Base-by-base conservation (phyloP, 2,888 invertebrate genomes). In the Microctonus brassicae region DNA sequence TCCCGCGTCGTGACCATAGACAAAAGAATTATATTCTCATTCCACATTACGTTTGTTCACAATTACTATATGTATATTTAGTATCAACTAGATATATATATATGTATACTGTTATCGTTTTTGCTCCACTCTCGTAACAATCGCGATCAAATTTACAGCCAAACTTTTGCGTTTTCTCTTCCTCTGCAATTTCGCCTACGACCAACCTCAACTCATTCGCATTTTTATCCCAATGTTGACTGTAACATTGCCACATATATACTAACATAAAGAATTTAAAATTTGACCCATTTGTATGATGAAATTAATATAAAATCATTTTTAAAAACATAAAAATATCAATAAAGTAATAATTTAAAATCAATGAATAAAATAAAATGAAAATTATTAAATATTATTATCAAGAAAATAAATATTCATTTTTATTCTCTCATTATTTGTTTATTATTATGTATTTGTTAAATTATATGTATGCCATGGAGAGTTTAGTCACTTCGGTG, bases 141-240 rank as follows among this genome's bases (percentile, higher is more conserved):
- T 68, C 60, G 29, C 67, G 24, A 42, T 24, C 33, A 33, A 68
- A 17, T 68, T 68, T 68, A 68, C 60, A 60, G 17, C 34, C 60
- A 60, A 68, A 68, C 42, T 47, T 68, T 68, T 68, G 65, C 75
- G 58, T 68, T 63, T 69, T 61, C 73, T 69, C 73, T 70, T 63
- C 17, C n/a, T 17, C 47, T 7, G 6, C 17, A 47, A 66, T 71
- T 69, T 68, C 53, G 42, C 53, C 34, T 61, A 60, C 39, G 53
- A 29, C 53, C 69, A 61, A 66, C 29, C 52, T 36, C 26, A 64
- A 26, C 55, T 65, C 55, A 34, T 53, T 65, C 22, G 20, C 39
- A 29, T 39, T 42, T 36, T 36, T 20, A 24, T 24, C 17, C 13
- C n/a, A 36, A 39, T 22, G 39, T 66, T 58, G 55, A 66, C 57